Evolutionary conservation across 2,797 vertebrate genomes (phyloP), one percentile per base, ranked within the genome.

Genomic region (Synaphobranchus kaupii): DNA sequence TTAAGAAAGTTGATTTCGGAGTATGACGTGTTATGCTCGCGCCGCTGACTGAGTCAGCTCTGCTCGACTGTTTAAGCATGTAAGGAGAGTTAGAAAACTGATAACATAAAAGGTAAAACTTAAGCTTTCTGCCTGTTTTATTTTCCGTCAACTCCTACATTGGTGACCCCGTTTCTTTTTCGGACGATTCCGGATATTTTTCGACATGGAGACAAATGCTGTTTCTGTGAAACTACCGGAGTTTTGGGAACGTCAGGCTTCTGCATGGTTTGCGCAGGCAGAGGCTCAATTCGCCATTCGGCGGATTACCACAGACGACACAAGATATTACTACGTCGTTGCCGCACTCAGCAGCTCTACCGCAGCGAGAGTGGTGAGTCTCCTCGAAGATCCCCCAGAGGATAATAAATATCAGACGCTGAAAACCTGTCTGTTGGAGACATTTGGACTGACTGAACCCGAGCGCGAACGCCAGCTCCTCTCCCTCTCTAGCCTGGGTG

Each of bases 321-420:
- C 48, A 22, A 34, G 39, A 48, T 87, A 73, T 60, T 84, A 83
- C 17, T 87, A 84, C 47, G 48, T 73, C 13, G 80, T 73, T 15
- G 15, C 48, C 0, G 39, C 81, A 1, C 86, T 87, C 25, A 22
- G 60, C 5, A 68, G 8, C 47, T 52, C 81, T 5, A 84, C 44
- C 15, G 60, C 81, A 34, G 0, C 86, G 47, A 52, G 81, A 34
- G 28, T 84, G 9, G 63, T 71, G 28, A 54, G 31, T 39, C 60
- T 87, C 0, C 63, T 87, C 6, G 25, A 68, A 17, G 8, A 71
- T 50, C 84, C 63, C n/a, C 60, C 47, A 28, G 60, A 44, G 0
- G 3, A 50, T 2, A 31, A 52, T 8, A 85, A 85, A 71, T 85
- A 85, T 17, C 0, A 25, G 3, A 28, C 63, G 8, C 20, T 52